These are phyloP conservation scores for Gallinago jamesoni DNA, from an alignment of 2,113 vertebrate genomes.

Conservation along the genomic window DNA sequence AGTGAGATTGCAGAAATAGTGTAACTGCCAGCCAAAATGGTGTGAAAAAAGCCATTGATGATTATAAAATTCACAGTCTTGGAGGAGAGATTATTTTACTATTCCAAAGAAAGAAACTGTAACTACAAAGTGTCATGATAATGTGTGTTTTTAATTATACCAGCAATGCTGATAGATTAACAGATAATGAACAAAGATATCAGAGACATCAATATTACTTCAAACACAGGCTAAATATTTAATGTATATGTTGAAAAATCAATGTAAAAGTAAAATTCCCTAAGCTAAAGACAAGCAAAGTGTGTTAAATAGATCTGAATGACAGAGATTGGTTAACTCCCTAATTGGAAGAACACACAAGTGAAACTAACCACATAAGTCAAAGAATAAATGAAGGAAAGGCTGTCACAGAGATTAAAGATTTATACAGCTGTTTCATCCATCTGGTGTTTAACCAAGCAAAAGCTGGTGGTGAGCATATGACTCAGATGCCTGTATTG, in stretches of 20 bases:
- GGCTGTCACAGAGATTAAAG: conserved; percentile 37
- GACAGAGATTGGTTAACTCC: conserved; percentile 10
- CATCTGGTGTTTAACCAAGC: conserved; percentile 63
- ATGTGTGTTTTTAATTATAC: background rate
- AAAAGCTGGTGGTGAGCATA: conserved; percentile 24
- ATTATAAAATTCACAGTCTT: background rate
- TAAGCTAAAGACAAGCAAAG: background rate
- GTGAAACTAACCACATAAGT: conserved; percentile 15
- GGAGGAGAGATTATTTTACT: background rate
- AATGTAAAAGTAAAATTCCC: background rate
- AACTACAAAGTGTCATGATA: background rate
- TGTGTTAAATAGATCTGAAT: background rate
- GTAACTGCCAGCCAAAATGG: background rate
- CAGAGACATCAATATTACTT: background rate
- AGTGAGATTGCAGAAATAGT: background rate
- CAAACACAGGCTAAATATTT: background rate
- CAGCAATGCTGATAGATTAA: background rate
- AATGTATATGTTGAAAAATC: background rate
- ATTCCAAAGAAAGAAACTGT: background rate
- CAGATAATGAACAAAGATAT: background rate
- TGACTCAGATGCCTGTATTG: conserved; percentile 34
- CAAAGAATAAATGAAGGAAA: conserved; percentile 41
- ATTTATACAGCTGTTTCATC: conserved; percentile 61
- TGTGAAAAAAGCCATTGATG: background rate
- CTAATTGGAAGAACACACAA: conserved; percentile 28